Conservation (phyloP, 2,888 invertebrate species). For the Opisthograptis luteolata region DNA sequence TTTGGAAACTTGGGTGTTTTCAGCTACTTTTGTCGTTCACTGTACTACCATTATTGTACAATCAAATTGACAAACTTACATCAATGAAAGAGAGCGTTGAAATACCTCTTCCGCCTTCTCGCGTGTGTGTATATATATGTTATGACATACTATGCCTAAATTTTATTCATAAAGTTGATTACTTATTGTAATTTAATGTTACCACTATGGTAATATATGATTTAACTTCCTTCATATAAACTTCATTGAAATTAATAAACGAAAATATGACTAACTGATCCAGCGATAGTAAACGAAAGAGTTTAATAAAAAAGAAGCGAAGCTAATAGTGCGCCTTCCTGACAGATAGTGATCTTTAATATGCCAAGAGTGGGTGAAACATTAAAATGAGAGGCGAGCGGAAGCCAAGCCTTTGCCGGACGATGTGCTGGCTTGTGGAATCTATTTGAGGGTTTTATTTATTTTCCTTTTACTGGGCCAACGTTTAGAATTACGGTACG, state of each 20-base stretch:
- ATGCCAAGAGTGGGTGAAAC: constrained; percentile 77
- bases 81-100: too few species aligned
- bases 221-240: not conserved
- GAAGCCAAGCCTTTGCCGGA: constrained; percentile 66
- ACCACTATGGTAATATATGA: too few species aligned
- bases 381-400: constrained; percentile 66
- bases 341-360: constrained; percentile 80
- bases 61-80: too few species aligned
- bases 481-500: too few species aligned
- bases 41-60: too few species aligned
- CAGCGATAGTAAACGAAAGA: constrained; percentile 57
- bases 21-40: too few species aligned
- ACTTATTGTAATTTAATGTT: too few species aligned
- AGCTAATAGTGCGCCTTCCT: constrained; percentile 77
- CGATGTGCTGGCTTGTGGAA: constrained; percentile 4
- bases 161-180: too few species aligned
- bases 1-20: too few species aligned
- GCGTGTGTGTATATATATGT: too few species aligned
- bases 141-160: too few species aligned
- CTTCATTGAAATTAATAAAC: constrained; percentile 21
- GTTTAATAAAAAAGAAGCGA: constrained; percentile 78
- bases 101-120: too few species aligned
- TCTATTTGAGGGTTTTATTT: constrained; percentile 13
- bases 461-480: constrained; percentile 5
- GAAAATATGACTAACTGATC: constrained; percentile 32